Evolutionary conservation across 2,113 vertebrate species (phyloP), one percentile per base, ranked within the genome.

Genomic region (Mugil cephalus): DNA sequence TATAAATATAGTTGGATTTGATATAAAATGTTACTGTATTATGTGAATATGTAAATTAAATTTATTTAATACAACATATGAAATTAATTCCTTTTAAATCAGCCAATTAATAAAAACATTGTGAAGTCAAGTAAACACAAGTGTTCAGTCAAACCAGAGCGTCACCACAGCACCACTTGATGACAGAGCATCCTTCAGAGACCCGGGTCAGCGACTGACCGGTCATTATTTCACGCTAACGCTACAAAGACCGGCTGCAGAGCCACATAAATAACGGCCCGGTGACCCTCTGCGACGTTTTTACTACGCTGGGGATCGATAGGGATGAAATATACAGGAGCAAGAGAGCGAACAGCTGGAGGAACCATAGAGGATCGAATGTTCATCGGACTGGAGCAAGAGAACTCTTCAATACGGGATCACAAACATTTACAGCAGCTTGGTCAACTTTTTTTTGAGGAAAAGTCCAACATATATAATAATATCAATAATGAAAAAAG

Each of bases 231-330:
- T 84, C 60, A 87, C 70, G 66, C 42, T 48, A 54, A 35, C 36
- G 36, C 77, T 75, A 82, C 83, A 88, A 70, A 80, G 81, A 40
- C 14, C 6, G 53, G 62, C 65, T 43, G 58, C 34, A 30, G 30
- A 45, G 46, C 46, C 10, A 64, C 38, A n/a, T 30, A 30, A 30
- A 30, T 30, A 30, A 30, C 24, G 24, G 3, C 24, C 24, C 24
- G 24, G 24, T 30, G 24, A 5, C 24, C 24, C 24, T 38, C 66
- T 56, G 75, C 79, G 69, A 78, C 77, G 88, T 60, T 83, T 83
- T 86, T 88, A 88, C 84, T 78, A 65, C 72, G 30, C 24, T 1
- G 0, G 42, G 19, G 76, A 90, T 90, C 88, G 74, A 88, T 88
- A 50, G 52, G 56, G 78, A 82, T 87, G 72, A 90, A 84, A 85